These are phyloP conservation scores for Parnassius glacialis DNA, from an alignment of 2,888 invertebrate genomes.

Conservation along the genomic window DNA sequence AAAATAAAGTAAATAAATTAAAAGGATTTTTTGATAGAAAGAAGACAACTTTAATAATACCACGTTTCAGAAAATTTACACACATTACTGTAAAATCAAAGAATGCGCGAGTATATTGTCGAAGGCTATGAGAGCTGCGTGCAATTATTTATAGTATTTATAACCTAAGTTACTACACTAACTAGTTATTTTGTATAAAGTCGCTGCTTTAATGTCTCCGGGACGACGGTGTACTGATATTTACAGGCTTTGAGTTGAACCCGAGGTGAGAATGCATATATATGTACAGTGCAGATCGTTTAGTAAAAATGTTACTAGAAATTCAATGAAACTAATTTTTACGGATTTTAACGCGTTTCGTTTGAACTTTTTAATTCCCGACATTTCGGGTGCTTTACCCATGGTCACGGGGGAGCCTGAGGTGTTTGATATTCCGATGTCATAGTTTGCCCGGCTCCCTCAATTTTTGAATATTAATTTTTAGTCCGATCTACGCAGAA, in stretches of 20 bases:
- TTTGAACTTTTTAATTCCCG: no score
- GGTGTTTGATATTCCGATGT: no score
- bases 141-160: constrained; percentile 12
- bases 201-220: constrained; percentile 4
- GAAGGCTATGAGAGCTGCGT: not conserved
- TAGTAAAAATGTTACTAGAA: constrained; percentile 8
- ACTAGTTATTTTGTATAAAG: not conserved
- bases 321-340: no score
- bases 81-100: not conserved
- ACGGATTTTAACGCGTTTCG: no score
- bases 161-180: not conserved
- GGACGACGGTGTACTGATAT: not conserved
- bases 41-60: no score
- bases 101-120: constrained; percentile 1
- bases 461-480: no score
- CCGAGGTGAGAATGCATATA: not conserved
- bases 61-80: not conserved
- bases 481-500: no score
- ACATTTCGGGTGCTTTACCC: no score
- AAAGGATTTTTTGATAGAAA: no score
- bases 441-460: no score
- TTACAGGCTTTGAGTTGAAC: constrained; percentile 1
- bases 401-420: no score
- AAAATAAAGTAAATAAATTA: no score
- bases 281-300: not conserved